Base-by-base conservation (phyloP, 2,113 vertebrate species). In the Amphiprion ocellaris region DNA sequence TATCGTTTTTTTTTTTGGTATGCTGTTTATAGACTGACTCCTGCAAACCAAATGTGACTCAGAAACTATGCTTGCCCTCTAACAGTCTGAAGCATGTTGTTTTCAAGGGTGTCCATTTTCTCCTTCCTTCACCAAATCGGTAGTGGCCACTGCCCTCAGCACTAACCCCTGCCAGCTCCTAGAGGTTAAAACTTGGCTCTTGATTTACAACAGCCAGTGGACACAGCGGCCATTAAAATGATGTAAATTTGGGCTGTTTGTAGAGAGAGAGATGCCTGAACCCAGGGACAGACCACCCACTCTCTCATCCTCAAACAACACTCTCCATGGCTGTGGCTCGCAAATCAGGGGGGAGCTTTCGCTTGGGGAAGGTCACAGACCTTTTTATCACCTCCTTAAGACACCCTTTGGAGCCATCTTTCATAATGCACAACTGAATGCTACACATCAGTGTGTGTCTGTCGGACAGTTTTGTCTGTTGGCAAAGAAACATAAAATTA, bases 331-430 rank as follows among this genome's bases (percentile, higher is more conserved):
- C 79, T 61, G 82, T 67, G 77, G 82, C 80, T 92, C 82, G 90
- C 91, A 90, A 93, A 94, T 93, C 87, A 82, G 71, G 14, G 59
- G 68, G 84, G 74, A 23, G 81, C 80, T 92, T 94, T 94, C 80
- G 89, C 94, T 92, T 89, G 81, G 75, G 67, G 84, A 87, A 89
- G 92, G 94, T 93, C 92, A 91, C 61, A 33, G 87, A 86, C 91
- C 89, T 91, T 94, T 94, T 93, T 93, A 93, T 93, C 90, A 88
- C 87, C 91, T 91, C 72, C 84, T 87, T 85, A 92, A 89, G 89
- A 90, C 72, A 63, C 79, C 85, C 86, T 82, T 90, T 80, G 69
- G 83, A 91, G 87, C 67, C 71, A 74, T 92, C 77, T 74, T 87
- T 92, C 67, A 49, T 82, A 83, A 73, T 75, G 71, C 76, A 79